Evolutionary conservation across 2,888 invertebrate genomes (phyloP), one percentile per base, ranked within the genome.

Genomic region (Notocelia uddmanniana): DNA sequence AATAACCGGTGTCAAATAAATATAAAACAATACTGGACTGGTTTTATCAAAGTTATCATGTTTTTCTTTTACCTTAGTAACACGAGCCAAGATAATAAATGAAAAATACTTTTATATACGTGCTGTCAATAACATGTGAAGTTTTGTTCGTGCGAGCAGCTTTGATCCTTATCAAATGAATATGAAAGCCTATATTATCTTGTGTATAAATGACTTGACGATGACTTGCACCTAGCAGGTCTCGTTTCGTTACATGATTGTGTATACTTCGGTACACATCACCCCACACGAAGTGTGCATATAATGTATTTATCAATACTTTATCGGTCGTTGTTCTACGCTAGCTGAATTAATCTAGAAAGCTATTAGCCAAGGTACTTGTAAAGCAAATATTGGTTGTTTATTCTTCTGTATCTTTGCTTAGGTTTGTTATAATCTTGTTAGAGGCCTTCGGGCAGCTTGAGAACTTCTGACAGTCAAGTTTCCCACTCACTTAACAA

Each of bases 241-340:
- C 21, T 50, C 48, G 48, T 15, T 48, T 31, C n/a, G n/a, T 68
- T 34, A 48, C 34, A n/a, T 59, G n/a, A n/a, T n/a, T n/a, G 21
- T 31, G 31, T 21, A 13, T 54, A 37, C 11, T 54, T 45, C 9
- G 23, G 18, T 21, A 59, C 21, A 54, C 45, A 66, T 59, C 59
- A 59, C 67, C 67, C 67, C 66, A 71, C 71, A 34, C 59, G 71
- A 60, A 66, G 45, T 52, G 19, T 31, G 13, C n/a, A n/a, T 50
- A 31, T 41, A 6, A 15, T n/a, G 8, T 60, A 45, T 23, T 52
- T 63, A 64, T 66, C 59, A 66, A 60, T 63, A 11, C n/a, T 50
- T 71, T 72, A 68, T 72, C 68, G 72, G 67, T 62, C 72, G 62
- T 72, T 68, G 57, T 64, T 50, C n/a, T 37, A 23, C 55, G 55